Percentiles rank a stretch among this genome's conserved stretches.
phyloP scores from a whole-genome alignment of 2,888 invertebrate species.

The Tinea trinotella region DNA sequence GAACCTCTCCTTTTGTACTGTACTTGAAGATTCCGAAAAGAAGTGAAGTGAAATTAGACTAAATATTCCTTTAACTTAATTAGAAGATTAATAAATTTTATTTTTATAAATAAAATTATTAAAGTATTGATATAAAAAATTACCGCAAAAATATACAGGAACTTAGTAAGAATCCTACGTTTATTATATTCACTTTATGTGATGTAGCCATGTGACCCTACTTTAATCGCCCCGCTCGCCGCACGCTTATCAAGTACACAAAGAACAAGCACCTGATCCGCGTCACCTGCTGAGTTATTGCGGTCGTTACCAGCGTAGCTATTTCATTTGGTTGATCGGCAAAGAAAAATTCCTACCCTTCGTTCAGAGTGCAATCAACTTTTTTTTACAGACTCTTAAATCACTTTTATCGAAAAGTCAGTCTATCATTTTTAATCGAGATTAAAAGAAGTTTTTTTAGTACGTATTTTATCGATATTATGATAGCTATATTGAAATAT shows the following conservation, averaged over 20 bases:
- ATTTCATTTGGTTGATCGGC: constrained; percentile 34
- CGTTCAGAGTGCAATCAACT: constrained; percentile 18
- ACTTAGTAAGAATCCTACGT: too few relatives aligned
- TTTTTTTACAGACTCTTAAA: constrained; percentile 16
- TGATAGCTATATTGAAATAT: background rate
- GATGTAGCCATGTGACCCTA: background rate
- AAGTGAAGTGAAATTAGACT: background rate
- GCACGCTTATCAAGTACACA: background rate
- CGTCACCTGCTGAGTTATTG: constrained; percentile 32
- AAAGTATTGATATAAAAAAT: too few relatives aligned
- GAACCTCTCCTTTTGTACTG: constrained; percentile 1
- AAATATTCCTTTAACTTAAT: background rate
- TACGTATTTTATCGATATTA: background rate
- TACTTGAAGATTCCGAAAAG: background rate
- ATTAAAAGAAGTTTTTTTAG: background rate
- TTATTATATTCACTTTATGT: background rate
- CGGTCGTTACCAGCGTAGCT: constrained; percentile 33
- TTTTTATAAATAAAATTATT: too few relatives aligned
- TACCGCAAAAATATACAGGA: too few relatives aligned
- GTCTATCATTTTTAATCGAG: constrained; percentile 15
- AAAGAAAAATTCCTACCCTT: constrained; percentile 29
- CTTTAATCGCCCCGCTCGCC: background rate
- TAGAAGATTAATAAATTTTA: background rate
- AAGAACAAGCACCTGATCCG: constrained; percentile 30
- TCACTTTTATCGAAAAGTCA: constrained; percentile 18